Base-by-base conservation (phyloP, 2,113 vertebrate genomes). In the Cacatua alba region DNA sequence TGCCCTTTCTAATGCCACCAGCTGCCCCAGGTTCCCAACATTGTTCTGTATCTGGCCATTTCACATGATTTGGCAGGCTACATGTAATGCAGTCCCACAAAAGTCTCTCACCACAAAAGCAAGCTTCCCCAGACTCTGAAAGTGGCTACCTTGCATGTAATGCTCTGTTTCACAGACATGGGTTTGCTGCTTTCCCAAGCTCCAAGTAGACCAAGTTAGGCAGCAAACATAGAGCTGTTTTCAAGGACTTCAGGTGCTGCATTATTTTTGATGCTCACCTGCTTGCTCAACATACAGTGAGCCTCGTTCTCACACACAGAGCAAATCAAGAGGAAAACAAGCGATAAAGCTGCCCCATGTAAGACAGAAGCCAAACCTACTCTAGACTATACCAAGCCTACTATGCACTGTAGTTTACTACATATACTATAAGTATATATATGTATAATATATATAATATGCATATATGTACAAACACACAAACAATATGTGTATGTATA, bases 201-300 rank as follows among this genome's bases (percentile, higher is more conserved):
- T 67, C 7, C 33, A 59, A 14, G 9, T 1, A 63, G 52, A 26
- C 0, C 0, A 29, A 33, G 9, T 23, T 52, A 46, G 10, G 17
- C 13, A 29, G 41, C 18, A 72, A 51, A 39, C 15, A 39, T 2
- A 21, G 1, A 41, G 48, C 33, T 28, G 16, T 43, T 64, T 62
- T 67, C 25, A 71, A 79, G 43, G 63, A 44, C 57, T 80, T 60
- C 4, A 31, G 19, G 31, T 29, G n/a, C 31, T 31, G 20, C 13
- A 8, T 72, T 87, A 59, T 60, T 62, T 79, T 64, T 63, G 41
- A 63, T 21, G 29, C 23, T 72, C 21, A 41, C 37, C 25, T 68
- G 41, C n/a, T 52, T 67, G 49, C 43, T 51, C 33, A 72, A 20
- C n/a, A n/a, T 41, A 26, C 13, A 28, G 41, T 35, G 26, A 65